Percentiles rank a stretch among this genome's conserved stretches.
These are phyloP conservation scores for Perognathus longimembris DNA, from an alignment of 2,113 vertebrate genomes.

Conservation along the genomic window DNA sequence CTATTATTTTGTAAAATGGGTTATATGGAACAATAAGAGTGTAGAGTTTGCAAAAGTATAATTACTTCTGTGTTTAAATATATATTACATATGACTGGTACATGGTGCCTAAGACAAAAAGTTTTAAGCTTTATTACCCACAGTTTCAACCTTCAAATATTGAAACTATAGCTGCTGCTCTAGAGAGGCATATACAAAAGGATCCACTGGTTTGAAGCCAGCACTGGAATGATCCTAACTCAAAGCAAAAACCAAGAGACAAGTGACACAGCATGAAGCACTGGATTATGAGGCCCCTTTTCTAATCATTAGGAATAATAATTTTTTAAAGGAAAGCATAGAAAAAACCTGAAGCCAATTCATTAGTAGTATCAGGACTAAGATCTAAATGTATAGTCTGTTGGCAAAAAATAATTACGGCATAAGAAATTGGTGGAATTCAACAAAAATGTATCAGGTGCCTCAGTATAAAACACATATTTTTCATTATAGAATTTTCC, in stretches of 20 bases:
- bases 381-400: background rate
- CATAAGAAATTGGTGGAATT: background rate
- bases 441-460: background rate
- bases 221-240: no score
- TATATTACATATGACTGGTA: conserved; percentile 15
- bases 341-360: background rate
- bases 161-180: background rate
- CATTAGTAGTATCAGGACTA: background rate
- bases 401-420: background rate
- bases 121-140: background rate
- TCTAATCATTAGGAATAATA: no score
- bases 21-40: background rate
- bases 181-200: no score
- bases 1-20: conserved; percentile 15
- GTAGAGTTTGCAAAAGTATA: conserved; percentile 41
- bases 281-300: no score
- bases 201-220: no score
- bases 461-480: background rate
- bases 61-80: conserved; percentile 10
- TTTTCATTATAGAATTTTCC: background rate
- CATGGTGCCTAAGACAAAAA: background rate
- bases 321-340: no score
- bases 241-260: no score
- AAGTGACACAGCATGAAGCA: no score
- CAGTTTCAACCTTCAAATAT: background rate